Base-by-base conservation (phyloP, 2,113 vertebrate genomes). In the Xenopus borealis region DNA sequence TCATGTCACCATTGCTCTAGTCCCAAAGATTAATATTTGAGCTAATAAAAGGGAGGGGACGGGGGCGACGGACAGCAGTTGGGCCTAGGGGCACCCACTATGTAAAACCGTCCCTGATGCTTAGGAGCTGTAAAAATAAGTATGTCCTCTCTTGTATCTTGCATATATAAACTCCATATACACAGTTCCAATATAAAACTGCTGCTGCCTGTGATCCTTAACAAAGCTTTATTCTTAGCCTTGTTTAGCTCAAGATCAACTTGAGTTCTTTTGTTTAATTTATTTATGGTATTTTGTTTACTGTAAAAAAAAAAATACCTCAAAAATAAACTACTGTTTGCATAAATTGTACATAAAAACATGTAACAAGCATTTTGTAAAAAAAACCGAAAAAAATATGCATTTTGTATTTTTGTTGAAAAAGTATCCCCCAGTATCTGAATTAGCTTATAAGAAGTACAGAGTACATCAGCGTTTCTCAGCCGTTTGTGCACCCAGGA, bases 261-360 rank as follows among this genome's bases (percentile, higher is more conserved):
- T 88, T 83, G 40, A 62, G 47, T 18, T 62, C 7, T 83, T 85
- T 71, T 64, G 9, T 83, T 85, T 87, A 88, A 91, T 88, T 90
- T 89, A 88, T 91, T 86, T 78, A 83, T 73, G 73, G 68, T 84
- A 85, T 88, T 87, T 78, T 79, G 84, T 86, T 89, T 89, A 86
- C 84, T 83, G 80, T 90, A 81, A 90, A 85, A 77, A 27, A 77
- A 27, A 87, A 88, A 88, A 89, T 91, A 91, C 91, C 91, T 92
- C 91, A 91, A 44, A 79, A 79, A 80, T 58, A 16, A 58, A 83
- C 83, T 85, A 78, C 78, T 85, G 83, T 86, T 87, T 83, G 73
- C 85, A 82, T 86, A 78, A 72, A 71, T 90, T 86, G 83, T 85
- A 83, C 83, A 78, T 83, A 53, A 45, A 27, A 40, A 40, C 5